Conservation (phyloP, 92 coral and sea anemone species). For the Bergia sp. region DNA sequence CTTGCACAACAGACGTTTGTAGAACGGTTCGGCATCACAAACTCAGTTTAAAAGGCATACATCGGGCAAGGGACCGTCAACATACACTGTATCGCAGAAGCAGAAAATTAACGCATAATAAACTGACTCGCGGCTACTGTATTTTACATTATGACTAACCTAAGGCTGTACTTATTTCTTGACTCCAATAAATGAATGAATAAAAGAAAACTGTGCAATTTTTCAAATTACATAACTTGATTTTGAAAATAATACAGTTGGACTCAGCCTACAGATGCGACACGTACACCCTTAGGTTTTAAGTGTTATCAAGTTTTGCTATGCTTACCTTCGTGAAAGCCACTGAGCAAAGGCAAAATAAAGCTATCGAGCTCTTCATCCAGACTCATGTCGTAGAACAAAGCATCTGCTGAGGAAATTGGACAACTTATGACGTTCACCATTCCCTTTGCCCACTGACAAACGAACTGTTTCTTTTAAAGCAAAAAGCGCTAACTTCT, state of each 20-base stretch:
- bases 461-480: not conserved
- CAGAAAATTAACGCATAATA: too few relatives aligned
- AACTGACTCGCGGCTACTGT: too few relatives aligned
- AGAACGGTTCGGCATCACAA: too few relatives aligned
- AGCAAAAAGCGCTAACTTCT: not conserved
- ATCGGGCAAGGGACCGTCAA: too few relatives aligned
- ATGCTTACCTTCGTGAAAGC: slow-evolving; percentile 36
- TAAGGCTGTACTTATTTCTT: too few relatives aligned
- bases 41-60: too few relatives aligned
- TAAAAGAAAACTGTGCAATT: not conserved
- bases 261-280: not conserved
- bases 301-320: not conserved
- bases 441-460: not conserved
- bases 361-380: slow-evolving; percentile 38
- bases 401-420: not conserved
- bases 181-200: not conserved
- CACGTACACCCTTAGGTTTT: not conserved
- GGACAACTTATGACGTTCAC: slow-evolving; percentile 25
- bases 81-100: too few relatives aligned
- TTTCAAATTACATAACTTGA: too few relatives aligned
- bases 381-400: slow-evolving; percentile 30
- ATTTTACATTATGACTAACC: too few relatives aligned
- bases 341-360: slow-evolving; percentile 24
- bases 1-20: too few relatives aligned
- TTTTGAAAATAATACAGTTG: too few relatives aligned